These are phyloP conservation scores for Drosophila biarmipes DNA, from an alignment of 1,140 invertebrate species.

Conservation along the genomic window DNA sequence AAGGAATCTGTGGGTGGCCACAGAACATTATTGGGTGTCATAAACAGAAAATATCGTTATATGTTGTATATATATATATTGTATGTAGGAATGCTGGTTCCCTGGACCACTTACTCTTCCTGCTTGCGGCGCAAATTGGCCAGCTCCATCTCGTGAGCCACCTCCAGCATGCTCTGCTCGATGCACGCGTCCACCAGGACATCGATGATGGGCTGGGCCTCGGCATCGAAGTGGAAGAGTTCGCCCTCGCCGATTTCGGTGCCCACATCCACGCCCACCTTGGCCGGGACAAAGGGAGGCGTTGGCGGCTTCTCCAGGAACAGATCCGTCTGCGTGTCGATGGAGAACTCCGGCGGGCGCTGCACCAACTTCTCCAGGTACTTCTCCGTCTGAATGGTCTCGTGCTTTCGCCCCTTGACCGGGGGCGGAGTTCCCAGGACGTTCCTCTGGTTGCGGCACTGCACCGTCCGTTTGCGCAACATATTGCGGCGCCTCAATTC, in stretches of 20 bases:
- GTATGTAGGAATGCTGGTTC: no score
- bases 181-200: slow-evolving; percentile 94
- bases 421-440: slow-evolving; percentile 89
- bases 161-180: slow-evolving; percentile 93
- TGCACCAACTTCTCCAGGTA: slow-evolving; percentile 93
- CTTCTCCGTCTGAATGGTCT: slow-evolving; percentile 93
- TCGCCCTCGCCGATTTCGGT: slow-evolving; percentile 96
- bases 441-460: slow-evolving; percentile 84
- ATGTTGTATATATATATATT: no score
- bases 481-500: slow-evolving; percentile 86
- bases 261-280: slow-evolving; percentile 90
- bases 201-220: slow-evolving; percentile 94
- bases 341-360: slow-evolving; percentile 89
- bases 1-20: slow-evolving; percentile 85
- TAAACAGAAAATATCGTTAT: no score
- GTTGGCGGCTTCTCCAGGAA: slow-evolving; percentile 91
- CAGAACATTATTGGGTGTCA: neutral
- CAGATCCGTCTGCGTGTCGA: slow-evolving; percentile 93
- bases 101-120: slow-evolving; percentile 84
- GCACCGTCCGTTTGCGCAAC: slow-evolving; percentile 85
- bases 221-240: slow-evolving; percentile 95
- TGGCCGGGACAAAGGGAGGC: slow-evolving; percentile 90
- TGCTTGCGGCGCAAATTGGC: slow-evolving; percentile 90
- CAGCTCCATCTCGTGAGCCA: slow-evolving; percentile 91
- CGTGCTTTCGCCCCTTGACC: slow-evolving; percentile 91